A percentile compares a stretch with the other conserved stretches of the same genome.
phyloP scores from a whole-genome alignment of 2,113 vertebrate species.

The Lampris megalopsis region DNA sequence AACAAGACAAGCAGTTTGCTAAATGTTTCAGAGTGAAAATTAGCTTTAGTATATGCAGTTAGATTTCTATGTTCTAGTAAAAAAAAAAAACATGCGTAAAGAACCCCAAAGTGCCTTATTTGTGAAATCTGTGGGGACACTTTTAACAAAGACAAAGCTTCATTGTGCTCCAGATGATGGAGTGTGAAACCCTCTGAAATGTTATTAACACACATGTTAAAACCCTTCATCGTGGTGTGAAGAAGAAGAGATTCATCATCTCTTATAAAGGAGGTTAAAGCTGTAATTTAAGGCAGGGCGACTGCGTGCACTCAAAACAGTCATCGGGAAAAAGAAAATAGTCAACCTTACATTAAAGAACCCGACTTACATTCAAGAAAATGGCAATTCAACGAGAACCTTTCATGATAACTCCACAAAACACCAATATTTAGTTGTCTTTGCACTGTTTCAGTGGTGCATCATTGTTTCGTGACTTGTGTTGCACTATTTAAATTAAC shows the following conservation, averaged over 20 bases:
- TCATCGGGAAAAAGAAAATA: not conserved
- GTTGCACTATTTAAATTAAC: too few relatives aligned
- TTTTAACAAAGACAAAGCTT: not conserved
- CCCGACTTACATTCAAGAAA: not conserved
- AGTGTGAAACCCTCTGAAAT: not conserved
- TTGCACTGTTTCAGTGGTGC: too few relatives aligned
- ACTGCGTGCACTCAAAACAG: not conserved
- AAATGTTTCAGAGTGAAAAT: conserved; percentile 15
- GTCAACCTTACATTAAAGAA: not conserved
- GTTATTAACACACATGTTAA: not conserved
- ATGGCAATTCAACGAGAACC: not conserved
- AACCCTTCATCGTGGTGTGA: conserved; percentile 20
- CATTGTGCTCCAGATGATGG: not conserved
- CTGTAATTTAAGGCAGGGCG: not conserved
- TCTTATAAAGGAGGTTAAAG: not conserved
- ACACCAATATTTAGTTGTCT: conserved; percentile 15
- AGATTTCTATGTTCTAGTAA: not conserved
- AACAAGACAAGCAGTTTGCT: conserved; percentile 1
- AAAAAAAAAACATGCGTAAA: not conserved
- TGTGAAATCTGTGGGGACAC: not conserved
- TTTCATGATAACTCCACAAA: not conserved
- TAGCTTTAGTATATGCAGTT: not conserved
- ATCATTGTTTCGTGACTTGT: too few relatives aligned
- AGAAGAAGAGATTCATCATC: not conserved
- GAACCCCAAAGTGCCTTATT: not conserved